A percentile compares a stretch with the other conserved stretches of the same genome.
phyloP scores from a whole-genome alignment of 2,113 vertebrate genomes.

The Orycteropus afer region DNA sequence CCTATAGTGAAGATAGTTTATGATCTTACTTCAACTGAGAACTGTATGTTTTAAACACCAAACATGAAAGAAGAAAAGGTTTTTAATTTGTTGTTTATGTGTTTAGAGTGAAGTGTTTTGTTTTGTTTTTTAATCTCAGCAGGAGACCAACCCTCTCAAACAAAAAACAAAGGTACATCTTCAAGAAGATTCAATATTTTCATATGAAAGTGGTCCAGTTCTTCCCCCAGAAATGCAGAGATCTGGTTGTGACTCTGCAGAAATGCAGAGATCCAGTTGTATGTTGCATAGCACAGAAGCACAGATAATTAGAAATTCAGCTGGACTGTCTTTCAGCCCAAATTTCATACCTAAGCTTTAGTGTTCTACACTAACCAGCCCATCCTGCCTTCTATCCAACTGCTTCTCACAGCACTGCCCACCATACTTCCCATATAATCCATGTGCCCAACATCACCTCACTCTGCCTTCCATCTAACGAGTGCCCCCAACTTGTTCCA shows the following conservation, averaged over 20 bases:
- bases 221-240: neutral
- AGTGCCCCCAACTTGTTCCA: no score
- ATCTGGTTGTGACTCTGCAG: neutral
- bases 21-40: slow-evolving; percentile 44
- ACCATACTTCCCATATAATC: neutral
- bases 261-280: no score
- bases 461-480: neutral
- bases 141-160: neutral
- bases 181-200: neutral
- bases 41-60: neutral
- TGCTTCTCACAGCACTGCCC: neutral
- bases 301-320: neutral
- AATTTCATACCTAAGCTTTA: neutral
- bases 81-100: neutral
- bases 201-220: neutral
- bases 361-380: no score
- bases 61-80: neutral
- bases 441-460: neutral
- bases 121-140: neutral
- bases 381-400: neutral
- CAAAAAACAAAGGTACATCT: neutral
- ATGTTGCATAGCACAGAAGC: neutral
- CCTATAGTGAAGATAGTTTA: neutral
- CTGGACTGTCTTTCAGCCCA: neutral
- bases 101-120: neutral